Percentiles rank a stretch among this genome's conserved stretches.
Conservation (phyloP, 2,888 invertebrate species). For the Anticlea derivata region DNA sequence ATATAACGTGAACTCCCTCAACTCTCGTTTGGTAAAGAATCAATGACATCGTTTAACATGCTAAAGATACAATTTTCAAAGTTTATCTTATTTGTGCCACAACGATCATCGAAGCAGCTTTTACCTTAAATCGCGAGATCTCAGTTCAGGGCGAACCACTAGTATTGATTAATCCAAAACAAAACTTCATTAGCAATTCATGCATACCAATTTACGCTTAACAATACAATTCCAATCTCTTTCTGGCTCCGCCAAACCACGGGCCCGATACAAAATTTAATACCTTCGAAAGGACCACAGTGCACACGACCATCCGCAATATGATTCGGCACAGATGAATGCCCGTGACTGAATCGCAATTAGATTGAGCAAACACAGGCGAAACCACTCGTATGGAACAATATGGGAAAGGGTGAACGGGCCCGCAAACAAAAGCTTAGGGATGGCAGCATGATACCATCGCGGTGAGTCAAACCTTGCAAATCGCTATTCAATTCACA, state of each 20-base stretch:
- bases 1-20: no score
- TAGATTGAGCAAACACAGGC: constrained; percentile 77
- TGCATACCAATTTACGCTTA: constrained; percentile 1
- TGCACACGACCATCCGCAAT: constrained; percentile 52
- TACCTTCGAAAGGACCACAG: constrained; percentile 40
- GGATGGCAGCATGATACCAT: constrained; percentile 31
- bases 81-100: no score
- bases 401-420: constrained; percentile 73
- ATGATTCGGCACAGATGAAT: constrained; percentile 74
- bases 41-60: no score
- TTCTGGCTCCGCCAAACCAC: constrained; percentile 4
- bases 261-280: constrained; percentile 36
- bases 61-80: no score
- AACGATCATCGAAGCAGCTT: no score
- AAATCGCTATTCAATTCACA: constrained; percentile 20
- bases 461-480: constrained; percentile 14
- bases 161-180: not conserved
- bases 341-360: constrained; percentile 74
- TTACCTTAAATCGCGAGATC: no score
- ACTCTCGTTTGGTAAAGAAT: no score
- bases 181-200: not conserved
- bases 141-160: no score
- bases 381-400: constrained; percentile 73
- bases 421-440: constrained; percentile 65
- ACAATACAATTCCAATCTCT: constrained; percentile 5